These are phyloP conservation scores for Olivierus martensii DNA, from an alignment of 1,140 invertebrate species.

Conservation along the genomic window DNA sequence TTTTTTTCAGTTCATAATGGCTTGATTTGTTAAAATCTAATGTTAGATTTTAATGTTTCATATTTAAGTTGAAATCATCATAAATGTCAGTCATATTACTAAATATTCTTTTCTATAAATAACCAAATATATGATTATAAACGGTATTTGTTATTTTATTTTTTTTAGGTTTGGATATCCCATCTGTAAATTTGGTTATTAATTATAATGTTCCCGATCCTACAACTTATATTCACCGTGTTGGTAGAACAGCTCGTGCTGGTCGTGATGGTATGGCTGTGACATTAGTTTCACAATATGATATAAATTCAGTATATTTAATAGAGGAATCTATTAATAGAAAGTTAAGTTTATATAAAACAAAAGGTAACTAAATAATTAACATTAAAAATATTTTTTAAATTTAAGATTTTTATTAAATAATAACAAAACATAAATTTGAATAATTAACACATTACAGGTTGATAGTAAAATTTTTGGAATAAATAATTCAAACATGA, in stretches of 20 bases:
- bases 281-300: constrained; percentile 80
- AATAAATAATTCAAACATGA: too few species aligned
- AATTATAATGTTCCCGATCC: constrained; percentile 85
- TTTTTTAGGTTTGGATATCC: constrained; percentile 49
- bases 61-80: too few species aligned
- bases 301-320: constrained; percentile 68
- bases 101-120: too few species aligned
- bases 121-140: too few species aligned
- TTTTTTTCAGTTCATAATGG: too few species aligned
- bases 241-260: constrained; percentile 89
- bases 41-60: too few species aligned
- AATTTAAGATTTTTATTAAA: not conserved
- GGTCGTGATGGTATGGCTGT: constrained; percentile 64
- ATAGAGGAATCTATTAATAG: constrained; percentile 74
- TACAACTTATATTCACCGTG: constrained; percentile 93
- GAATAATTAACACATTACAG: too few species aligned
- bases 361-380: constrained; percentile 50
- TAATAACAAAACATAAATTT: too few species aligned
- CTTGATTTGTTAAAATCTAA: too few species aligned
- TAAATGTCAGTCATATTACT: too few species aligned
- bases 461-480: too few species aligned
- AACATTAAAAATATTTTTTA: constrained; percentile 1
- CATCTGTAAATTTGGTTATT: constrained; percentile 92
- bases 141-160: too few species aligned
- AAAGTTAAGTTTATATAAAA: constrained; percentile 68